These are phyloP conservation scores for human (Homo sapiens) DNA, from an alignment of 2,113 vertebrate genomes.

Conservation along the genomic window DNA sequence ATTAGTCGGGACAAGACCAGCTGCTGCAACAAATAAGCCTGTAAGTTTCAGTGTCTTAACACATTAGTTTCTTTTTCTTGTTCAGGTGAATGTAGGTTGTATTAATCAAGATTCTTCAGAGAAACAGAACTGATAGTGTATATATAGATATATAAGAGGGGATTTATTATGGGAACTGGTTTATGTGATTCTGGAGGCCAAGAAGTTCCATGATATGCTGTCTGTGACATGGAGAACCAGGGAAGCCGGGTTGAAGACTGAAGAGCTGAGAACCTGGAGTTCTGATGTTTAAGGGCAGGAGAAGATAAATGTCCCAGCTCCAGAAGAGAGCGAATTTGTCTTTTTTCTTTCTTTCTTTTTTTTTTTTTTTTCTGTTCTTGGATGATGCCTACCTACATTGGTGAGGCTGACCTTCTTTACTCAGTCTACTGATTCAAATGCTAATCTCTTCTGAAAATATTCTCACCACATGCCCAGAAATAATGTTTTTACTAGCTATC, in stretches of 20 bases:
- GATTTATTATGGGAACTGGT: neutral
- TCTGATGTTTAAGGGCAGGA: neutral
- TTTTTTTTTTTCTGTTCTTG: neutral
- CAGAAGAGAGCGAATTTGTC: neutral
- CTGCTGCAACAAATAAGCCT: neutral
- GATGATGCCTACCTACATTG: neutral
- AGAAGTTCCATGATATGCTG: neutral
- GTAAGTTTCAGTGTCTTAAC: neutral
- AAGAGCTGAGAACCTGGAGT: neutral
- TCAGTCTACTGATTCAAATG: neutral
- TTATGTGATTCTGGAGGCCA: neutral
- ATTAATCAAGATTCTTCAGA: neutral
- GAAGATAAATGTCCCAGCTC: neutral
- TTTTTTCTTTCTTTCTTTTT: neutral
- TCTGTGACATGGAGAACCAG: neutral
- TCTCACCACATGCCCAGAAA: neutral
- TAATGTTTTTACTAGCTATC: neutral
- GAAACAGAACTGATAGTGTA: neutral
- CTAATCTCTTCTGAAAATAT: neutral
- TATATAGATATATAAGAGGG: neutral
- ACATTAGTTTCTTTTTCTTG: neutral
- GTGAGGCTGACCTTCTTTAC: neutral
- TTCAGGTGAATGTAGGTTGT: neutral
- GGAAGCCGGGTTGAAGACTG: neutral
- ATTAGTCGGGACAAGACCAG: neutral